A percentile compares a stretch with the other conserved stretches of the same genome.
phyloP scores from a whole-genome alignment of 1,140 invertebrate genomes.

The Drosophila navojoa region DNA sequence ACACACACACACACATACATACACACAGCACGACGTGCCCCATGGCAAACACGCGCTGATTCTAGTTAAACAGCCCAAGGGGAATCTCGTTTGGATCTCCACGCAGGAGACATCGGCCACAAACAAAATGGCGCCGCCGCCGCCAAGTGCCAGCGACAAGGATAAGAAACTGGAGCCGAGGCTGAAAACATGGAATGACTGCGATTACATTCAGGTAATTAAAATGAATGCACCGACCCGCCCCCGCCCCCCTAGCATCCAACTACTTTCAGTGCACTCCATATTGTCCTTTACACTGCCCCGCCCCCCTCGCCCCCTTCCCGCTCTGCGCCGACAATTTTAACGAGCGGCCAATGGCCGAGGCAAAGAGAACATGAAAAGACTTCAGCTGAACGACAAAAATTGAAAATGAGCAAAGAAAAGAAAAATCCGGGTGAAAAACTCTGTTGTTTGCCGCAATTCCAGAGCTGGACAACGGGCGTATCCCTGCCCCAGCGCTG shows the following conservation, averaged over 20 bases:
- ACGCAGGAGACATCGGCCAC: conserved; percentile 85
- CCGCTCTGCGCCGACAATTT: neutral
- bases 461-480: neutral
- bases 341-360: conserved; percentile 5
- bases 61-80: conserved; percentile 91
- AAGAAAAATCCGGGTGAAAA: conserved; percentile 49
- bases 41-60: conserved; percentile 93
- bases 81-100: conserved; percentile 92
- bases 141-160: conserved; percentile 76
- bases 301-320: no score
- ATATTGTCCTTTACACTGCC: neutral
- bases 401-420: conserved; percentile 73
- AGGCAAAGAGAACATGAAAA: neutral
- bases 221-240: conserved; percentile 52
- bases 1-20: conserved; percentile 76
- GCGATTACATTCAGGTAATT: conserved; percentile 90
- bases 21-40: conserved; percentile 89
- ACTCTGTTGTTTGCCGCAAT: conserved; percentile 68
- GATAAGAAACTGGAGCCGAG: conserved; percentile 84
- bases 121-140: conserved; percentile 66
- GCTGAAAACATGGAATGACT: conserved; percentile 90
- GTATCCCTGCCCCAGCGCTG: conserved; percentile 6
- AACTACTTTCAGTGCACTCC: conserved; percentile 23
- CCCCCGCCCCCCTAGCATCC: conserved; percentile 12
- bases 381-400: conserved; percentile 35